Conservation (phyloP, 2,113 vertebrate species). For the Pterocles orientalis region DNA sequence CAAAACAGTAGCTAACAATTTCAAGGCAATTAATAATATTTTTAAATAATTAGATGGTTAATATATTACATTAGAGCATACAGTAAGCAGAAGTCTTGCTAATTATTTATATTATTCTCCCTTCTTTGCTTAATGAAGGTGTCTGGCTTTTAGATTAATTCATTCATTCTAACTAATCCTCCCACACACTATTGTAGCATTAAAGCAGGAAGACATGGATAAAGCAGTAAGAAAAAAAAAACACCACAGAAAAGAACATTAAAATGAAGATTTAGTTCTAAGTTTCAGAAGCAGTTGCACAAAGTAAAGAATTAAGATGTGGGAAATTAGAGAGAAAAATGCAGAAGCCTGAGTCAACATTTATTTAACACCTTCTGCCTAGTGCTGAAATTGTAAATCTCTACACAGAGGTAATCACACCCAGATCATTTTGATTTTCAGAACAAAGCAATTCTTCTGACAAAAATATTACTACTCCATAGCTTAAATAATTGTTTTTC, state of each 20-base stretch:
- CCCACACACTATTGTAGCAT: background rate
- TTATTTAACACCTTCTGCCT: slow-evolving; percentile 21
- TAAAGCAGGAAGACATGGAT: slow-evolving; percentile 3
- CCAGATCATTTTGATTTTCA: background rate
- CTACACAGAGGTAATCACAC: background rate
- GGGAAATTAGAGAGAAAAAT: slow-evolving; percentile 18
- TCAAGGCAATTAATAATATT: slow-evolving; percentile 51
- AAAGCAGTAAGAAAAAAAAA: background rate
- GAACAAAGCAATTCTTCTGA: background rate
- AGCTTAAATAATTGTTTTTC: background rate
- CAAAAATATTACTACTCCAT: background rate
- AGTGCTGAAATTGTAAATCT: background rate
- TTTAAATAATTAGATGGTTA: slow-evolving; percentile 35
- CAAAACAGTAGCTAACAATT: slow-evolving; percentile 43
- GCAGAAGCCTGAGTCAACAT: slow-evolving; percentile 17
- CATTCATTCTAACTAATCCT: slow-evolving; percentile 38
- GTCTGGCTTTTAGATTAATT: slow-evolving; percentile 37
- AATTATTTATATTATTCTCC: slow-evolving; percentile 49
- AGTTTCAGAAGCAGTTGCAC: background rate
- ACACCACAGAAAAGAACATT: background rate
- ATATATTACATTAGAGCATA: slow-evolving; percentile 10
- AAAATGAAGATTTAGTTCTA: background rate
- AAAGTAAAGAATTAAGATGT: slow-evolving; percentile 20
- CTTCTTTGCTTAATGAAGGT: slow-evolving; percentile 53
- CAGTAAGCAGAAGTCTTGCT: slow-evolving; percentile 26